Evolutionary conservation across 1,140 invertebrate genomes (phyloP).

Genomic region (Pseudomyrmex pallidus): DNA sequence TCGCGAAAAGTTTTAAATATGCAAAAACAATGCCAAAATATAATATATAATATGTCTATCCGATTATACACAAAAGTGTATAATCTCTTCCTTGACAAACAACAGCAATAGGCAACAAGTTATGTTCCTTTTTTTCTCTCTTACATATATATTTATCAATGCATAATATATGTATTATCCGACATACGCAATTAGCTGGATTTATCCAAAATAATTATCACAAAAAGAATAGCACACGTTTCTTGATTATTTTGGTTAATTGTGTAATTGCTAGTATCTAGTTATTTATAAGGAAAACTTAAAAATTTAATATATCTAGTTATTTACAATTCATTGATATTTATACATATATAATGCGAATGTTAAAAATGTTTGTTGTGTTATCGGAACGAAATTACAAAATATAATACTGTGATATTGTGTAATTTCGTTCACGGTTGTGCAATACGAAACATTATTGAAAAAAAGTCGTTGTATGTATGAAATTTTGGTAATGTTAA

Average conservation of each 20-base stretch:
- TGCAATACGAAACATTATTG: constrained; percentile 25
- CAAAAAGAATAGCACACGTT: too few relatives aligned
- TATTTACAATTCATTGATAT: constrained; percentile 48
- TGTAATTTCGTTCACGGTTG: constrained; percentile 31
- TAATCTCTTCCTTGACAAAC: background rate
- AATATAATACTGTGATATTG: constrained; percentile 20
- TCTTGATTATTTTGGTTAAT: too few relatives aligned
- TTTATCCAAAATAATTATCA: background rate
- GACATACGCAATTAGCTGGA: background rate
- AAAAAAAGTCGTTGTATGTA: constrained; percentile 21
- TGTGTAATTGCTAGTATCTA: too few relatives aligned
- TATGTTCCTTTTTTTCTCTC: constrained; percentile 7
- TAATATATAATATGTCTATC: background rate
- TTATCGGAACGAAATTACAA: constrained; percentile 29
- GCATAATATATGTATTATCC: constrained; percentile 10
- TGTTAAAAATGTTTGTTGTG: constrained; percentile 30
- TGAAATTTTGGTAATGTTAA: constrained; percentile 41
- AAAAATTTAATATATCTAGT: constrained; percentile 4
- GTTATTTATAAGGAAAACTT: too few relatives aligned
- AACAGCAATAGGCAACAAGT: constrained; percentile 28
- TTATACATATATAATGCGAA: constrained; percentile 32
- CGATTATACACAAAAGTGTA: background rate
- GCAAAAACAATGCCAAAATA: constrained; percentile 1
- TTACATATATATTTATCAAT: constrained; percentile 1
- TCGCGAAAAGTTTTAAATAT: background rate